phyloP scores from a whole-genome alignment of 2,113 vertebrate genomes.

The Cavia porcellus region DNA sequence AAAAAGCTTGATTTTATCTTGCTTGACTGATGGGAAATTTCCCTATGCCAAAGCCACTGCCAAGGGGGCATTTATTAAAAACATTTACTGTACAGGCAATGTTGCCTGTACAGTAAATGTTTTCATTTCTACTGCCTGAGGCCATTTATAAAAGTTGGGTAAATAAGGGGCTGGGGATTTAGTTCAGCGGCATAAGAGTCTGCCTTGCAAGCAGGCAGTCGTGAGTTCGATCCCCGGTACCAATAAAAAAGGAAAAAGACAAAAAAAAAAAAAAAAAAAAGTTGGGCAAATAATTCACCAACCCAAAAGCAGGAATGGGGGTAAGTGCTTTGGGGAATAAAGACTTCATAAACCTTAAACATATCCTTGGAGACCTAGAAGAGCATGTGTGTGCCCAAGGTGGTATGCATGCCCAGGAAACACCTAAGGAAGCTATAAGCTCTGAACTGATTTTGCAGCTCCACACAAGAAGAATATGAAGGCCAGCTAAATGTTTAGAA shows the following conservation, averaged over 20 bases:
- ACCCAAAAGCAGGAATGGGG: no score
- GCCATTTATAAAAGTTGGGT: neutral
- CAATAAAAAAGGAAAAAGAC: no score
- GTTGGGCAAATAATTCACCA: no score
- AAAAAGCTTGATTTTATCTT: neutral
- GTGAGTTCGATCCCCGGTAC: no score
- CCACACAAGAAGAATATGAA: neutral
- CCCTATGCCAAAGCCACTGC: neutral
- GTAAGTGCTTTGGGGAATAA: neutral
- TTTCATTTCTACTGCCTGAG: neutral
- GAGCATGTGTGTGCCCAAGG: neutral
- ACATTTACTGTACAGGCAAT: neutral
- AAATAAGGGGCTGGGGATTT: no score
- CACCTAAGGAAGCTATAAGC: neutral
- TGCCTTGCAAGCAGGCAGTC: no score
- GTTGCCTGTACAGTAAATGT: no score
- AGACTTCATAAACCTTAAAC: neutral
- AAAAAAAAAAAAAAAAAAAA: no score
- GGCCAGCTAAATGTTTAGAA: neutral
- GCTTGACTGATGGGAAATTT: neutral
- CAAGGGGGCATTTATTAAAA: neutral
- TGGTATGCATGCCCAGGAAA: neutral
- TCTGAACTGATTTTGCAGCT: neutral
- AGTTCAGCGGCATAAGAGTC: no score
- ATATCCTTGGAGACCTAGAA: neutral